Base-by-base conservation (phyloP, 2,888 invertebrate genomes). In the Deroplatys truncata region DNA sequence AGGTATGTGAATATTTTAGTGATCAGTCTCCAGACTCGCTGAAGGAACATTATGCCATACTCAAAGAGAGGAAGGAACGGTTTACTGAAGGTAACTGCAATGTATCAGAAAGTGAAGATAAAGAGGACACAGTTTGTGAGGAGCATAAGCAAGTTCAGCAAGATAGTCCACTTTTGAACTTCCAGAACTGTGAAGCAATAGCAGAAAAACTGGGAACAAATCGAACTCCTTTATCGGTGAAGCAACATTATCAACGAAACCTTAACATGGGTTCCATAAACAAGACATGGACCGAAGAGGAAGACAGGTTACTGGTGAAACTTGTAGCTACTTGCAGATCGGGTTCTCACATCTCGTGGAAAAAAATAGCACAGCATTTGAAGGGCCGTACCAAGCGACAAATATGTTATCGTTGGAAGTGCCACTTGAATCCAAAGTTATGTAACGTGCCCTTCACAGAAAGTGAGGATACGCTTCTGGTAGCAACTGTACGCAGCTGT, bases 291-390 rank as follows among this genome's bases (percentile, higher is more conserved):
- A 94, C 95, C 0, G 92, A 93, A 20, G 94, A 95, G 85, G 98
- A 98, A 92, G 96, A 97, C 91, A 94, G 95, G 88, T 94, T 94
- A 86, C 93, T 98, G 4, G 92, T 94, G 82, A 94, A 95, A 89
- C 93, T 96, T 2, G 95, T 98, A 0, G 94, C 96, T n/a, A n/a
- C n/a, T n/a, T n/a, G n/a, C n/a, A n/a, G n/a, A n/a, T n/a, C n/a
- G n/a, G n/a, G n/a, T n/a, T n/a, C n/a, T n/a, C 95, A 95, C 85
- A 96, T 97, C 91, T 96, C 97, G 0, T 98, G 98, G 98, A 94
- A 95, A 5, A 95, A 92, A 95, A n/a, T 97, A 13, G 94, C 95
- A 1, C 94, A 94, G 35, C 94, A 95, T 88, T 95, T 97, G 93
- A 94, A 95, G 16, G 94, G 95, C 90, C 94, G 96, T 91, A 95